These are phyloP conservation scores for Drosophila recens DNA, from an alignment of 2,888 invertebrate genomes.

Conservation along the genomic window DNA sequence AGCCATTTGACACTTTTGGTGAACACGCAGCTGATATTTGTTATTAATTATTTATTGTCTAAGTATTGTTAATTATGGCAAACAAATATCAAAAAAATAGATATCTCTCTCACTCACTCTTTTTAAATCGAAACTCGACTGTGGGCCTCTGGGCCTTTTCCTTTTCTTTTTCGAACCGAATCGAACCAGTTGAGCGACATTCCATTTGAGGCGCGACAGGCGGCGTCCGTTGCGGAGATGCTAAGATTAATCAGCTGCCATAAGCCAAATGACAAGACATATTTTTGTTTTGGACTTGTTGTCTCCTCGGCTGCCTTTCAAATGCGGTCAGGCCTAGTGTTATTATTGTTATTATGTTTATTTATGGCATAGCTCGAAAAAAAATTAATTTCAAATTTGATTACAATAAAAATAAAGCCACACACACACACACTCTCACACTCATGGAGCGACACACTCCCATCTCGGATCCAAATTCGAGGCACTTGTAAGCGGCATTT, in stretches of 20 bases:
- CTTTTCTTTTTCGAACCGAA: constrained; percentile 48
- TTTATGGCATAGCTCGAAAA: constrained; percentile 65
- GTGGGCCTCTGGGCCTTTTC: constrained; percentile 59
- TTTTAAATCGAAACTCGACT: constrained; percentile 6
- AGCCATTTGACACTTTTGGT: constrained; percentile 75
- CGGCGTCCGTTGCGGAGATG: constrained; percentile 68
- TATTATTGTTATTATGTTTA: constrained; percentile 76
- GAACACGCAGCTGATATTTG: constrained; percentile 60
- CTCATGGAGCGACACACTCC: constrained; percentile 4
- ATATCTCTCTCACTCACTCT: constrained; percentile 31
- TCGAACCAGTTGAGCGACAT: constrained; percentile 77
- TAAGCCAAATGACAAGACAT: constrained; percentile 79
- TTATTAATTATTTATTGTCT: constrained; percentile 76
- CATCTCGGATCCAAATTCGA: constrained; percentile 23
- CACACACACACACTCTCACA: constrained; percentile 31
- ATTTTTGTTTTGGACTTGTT: constrained; percentile 57
- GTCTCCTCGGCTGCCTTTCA: constrained; percentile 29
- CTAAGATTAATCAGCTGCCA: constrained; percentile 80
- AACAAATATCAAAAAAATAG: constrained; percentile 43
- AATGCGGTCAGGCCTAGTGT: constrained; percentile 46
- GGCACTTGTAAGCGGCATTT: constrained; percentile 67
- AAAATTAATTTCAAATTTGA: constrained; percentile 79
- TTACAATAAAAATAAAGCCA: constrained; percentile 75
- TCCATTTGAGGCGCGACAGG: constrained; percentile 75
- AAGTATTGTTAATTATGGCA: constrained; percentile 71